A percentile compares a stretch with the other conserved stretches of the same genome.
phyloP scores from a whole-genome alignment of 2,888 invertebrate genomes.

The Hypena proboscidalis region DNA sequence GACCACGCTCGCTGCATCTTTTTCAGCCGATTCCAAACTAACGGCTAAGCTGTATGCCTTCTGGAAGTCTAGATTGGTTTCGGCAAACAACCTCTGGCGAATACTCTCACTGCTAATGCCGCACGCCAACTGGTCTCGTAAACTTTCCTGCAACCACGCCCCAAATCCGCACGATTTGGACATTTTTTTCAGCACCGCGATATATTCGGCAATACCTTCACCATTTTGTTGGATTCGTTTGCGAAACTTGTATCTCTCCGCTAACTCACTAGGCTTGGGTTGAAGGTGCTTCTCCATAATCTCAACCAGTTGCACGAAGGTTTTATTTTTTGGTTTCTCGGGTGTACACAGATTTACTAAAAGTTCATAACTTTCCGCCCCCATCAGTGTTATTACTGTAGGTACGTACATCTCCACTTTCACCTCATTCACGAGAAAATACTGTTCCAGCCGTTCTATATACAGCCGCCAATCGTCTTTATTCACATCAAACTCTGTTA shows the following conservation, averaged over 20 bases:
- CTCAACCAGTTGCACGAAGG: neutral
- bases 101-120: constrained; percentile 23
- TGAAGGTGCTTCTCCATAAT: constrained; percentile 1
- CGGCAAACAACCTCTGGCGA: constrained; percentile 33
- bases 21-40: constrained; percentile 25
- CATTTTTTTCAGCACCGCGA: constrained; percentile 16
- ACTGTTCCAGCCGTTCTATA: constrained; percentile 6
- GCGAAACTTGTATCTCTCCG: neutral
- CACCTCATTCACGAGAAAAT: neutral
- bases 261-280: constrained; percentile 1
- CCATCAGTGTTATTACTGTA: constrained; percentile 5
- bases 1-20: constrained; percentile 21
- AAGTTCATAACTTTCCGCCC: constrained; percentile 4
- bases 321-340: neutral
- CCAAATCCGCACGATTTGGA: constrained; percentile 24
- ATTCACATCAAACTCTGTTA: too few relatives aligned
- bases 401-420: neutral
- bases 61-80: constrained; percentile 9
- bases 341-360: constrained; percentile 7
- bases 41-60: constrained; percentile 19
- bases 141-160: constrained; percentile 23
- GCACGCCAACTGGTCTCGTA: constrained; percentile 39
- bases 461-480: constrained; percentile 4
- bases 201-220: constrained; percentile 13
- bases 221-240: neutral